phyloP scores from a whole-genome alignment of 2,113 vertebrate species.

The Heterochromis multidens region DNA sequence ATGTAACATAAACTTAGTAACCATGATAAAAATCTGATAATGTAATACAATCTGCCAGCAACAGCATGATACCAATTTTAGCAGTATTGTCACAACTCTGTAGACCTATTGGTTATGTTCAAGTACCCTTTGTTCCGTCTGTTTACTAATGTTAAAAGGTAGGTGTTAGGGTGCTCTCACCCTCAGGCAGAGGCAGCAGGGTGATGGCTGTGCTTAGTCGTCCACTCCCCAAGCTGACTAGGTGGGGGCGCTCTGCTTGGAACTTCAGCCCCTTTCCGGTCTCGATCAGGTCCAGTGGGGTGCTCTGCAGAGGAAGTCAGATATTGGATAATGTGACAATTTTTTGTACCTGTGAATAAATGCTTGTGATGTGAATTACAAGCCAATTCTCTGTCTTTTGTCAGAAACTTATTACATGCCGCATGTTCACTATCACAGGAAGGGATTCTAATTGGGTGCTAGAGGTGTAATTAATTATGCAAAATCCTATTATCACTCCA shows the following conservation, averaged over 20 bases:
- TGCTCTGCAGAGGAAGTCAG: conserved; percentile 75
- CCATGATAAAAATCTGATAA: not conserved
- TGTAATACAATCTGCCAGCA: too few relatives aligned
- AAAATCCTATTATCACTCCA: not conserved
- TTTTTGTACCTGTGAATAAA: not conserved
- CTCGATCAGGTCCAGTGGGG: conserved; percentile 87
- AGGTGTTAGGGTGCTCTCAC: conserved; percentile 65
- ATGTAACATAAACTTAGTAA: not conserved
- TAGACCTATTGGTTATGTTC: not conserved
- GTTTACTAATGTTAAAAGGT: rapidly evolving
- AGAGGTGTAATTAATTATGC: not conserved
- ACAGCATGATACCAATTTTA: not conserved
- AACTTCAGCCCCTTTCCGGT: conserved; percentile 88
- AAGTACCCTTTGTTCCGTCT: not conserved
- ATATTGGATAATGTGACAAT: not conserved
- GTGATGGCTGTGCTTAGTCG: conserved; percentile 92
- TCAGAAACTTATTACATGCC: not conserved
- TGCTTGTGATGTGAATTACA: not conserved
- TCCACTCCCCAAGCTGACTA: conserved; percentile 94
- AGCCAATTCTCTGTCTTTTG: not conserved
- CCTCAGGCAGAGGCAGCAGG: conserved; percentile 89
- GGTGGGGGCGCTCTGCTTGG: conserved; percentile 89
- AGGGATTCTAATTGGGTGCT: not conserved
- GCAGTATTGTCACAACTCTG: not conserved
- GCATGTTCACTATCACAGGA: not conserved